Percentiles rank a stretch among this genome's conserved stretches.
These are phyloP conservation scores for Rhimphoctona megacephalus DNA, from an alignment of 2,888 invertebrate species.

Conservation along the genomic window DNA sequence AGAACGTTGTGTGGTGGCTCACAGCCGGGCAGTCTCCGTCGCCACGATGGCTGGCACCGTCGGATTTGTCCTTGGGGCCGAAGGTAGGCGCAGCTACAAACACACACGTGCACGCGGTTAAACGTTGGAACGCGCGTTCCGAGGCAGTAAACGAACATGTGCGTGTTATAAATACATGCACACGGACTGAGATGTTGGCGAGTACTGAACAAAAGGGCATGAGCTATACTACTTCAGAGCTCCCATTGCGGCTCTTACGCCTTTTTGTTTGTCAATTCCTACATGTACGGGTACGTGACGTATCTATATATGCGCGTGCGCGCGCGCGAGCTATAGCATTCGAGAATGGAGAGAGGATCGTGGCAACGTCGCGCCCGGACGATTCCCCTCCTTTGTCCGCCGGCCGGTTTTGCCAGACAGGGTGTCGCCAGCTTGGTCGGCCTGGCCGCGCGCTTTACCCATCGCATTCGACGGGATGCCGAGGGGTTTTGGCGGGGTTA, in stretches of 20 bases:
- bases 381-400: constrained; percentile 85
- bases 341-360: constrained; percentile 59
- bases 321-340: constrained; percentile 24
- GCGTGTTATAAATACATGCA: not conserved
- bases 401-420: constrained; percentile 94
- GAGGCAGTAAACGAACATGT: constrained; percentile 8
- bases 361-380: constrained; percentile 73
- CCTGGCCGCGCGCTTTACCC: constrained; percentile 87
- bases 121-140: constrained; percentile 22
- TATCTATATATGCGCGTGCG: constrained; percentile 5
- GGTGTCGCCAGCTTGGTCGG: constrained; percentile 95
- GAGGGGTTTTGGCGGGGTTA: constrained; percentile 63
- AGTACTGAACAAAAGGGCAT: not conserved
- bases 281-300: not conserved
- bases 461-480: constrained; percentile 68
- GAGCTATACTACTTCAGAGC: not conserved
- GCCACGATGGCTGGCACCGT: constrained; percentile 83
- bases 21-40: constrained; percentile 76
- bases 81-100: constrained; percentile 69
- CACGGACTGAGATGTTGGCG: not conserved
- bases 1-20: constrained; percentile 33
- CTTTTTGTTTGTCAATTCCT: not conserved
- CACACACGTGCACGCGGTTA: constrained; percentile 16
- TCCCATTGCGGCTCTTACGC: not conserved
- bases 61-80: constrained; percentile 84